Conservation (phyloP, 2,888 invertebrate genomes). For the Sthenelais limicola region DNA sequence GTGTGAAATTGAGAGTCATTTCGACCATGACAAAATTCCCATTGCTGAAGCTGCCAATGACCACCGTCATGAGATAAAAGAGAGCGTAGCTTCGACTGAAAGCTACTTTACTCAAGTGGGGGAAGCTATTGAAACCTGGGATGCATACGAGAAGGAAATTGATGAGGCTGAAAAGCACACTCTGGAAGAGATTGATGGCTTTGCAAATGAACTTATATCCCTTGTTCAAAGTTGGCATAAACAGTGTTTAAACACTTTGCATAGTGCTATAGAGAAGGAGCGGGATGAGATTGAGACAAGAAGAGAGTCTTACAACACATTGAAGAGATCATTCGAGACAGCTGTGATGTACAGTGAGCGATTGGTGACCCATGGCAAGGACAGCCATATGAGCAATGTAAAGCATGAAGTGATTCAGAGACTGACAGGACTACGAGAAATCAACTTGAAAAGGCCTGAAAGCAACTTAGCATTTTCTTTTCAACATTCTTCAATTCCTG, state of each 20-base stretch:
- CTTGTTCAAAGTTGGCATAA: constrained; percentile 33
- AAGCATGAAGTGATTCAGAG: constrained; percentile 27
- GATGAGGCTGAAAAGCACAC: constrained; percentile 18
- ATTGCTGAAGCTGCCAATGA: constrained; percentile 12
- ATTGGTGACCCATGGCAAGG: constrained; percentile 25
- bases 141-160: not conserved
- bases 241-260: constrained; percentile 21
- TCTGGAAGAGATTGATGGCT: constrained; percentile 1
- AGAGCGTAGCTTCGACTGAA: not conserved
- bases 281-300: constrained; percentile 20
- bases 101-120: not conserved
- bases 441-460: constrained; percentile 8
- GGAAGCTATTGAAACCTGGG: constrained; percentile 8
- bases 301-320: not conserved
- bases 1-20: constrained; percentile 16
- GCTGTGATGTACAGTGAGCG: constrained; percentile 10
- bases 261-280: constrained; percentile 28
- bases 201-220: constrained; percentile 17
- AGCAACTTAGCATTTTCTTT: constrained; percentile 15
- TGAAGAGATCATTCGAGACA: constrained; percentile 20
- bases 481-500: not conserved
- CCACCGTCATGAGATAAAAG: not conserved
- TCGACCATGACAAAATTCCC: constrained; percentile 1
- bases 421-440: not conserved
- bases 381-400: constrained; percentile 11